These are phyloP conservation scores for Heteromyza rotundicornis DNA, from an alignment of 2,888 invertebrate genomes.

Conservation along the genomic window DNA sequence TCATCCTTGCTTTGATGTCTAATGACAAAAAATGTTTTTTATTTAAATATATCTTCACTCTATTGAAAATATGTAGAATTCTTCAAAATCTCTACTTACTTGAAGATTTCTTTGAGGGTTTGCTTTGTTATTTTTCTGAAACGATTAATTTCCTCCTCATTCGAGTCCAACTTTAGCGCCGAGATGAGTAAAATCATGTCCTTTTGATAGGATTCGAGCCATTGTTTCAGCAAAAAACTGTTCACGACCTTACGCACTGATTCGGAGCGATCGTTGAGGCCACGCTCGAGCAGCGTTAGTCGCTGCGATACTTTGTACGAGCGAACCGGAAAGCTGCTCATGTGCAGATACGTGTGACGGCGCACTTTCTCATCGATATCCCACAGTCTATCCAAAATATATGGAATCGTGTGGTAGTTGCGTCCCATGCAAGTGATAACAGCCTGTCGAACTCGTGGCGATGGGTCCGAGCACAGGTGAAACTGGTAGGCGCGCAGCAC, in stretches of 20 bases:
- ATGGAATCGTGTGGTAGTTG: conserved; percentile 72
- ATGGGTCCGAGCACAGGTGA: conserved; percentile 77
- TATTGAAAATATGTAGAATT: too few species aligned
- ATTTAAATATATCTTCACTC: too few species aligned
- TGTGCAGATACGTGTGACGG: conserved; percentile 63
- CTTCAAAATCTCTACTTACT: conserved; percentile 60
- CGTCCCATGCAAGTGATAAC: conserved; percentile 78
- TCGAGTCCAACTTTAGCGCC: conserved; percentile 76
- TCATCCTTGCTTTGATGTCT: conserved; percentile 59
- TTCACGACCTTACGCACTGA: conserved; percentile 63
- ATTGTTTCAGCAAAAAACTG: conserved; percentile 70
- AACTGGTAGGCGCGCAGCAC: conserved; percentile 76
- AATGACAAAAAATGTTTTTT: conserved; percentile 33
- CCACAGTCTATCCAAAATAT: conserved; percentile 74
- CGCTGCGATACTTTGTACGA: conserved; percentile 71
- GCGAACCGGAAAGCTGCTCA: conserved; percentile 61
- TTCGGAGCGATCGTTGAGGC: conserved; percentile 69
- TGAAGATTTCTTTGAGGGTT: conserved; percentile 66
- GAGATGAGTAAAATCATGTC: conserved; percentile 76
- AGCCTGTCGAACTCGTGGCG: conserved; percentile 74
- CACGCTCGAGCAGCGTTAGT: conserved; percentile 68
- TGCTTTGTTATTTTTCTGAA: conserved; percentile 66
- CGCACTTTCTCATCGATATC: conserved; percentile 82
- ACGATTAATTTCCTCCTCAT: conserved; percentile 69
- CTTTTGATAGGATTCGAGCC: conserved; percentile 76